phyloP scores from a whole-genome alignment of 2,113 vertebrate genomes.

The Apistogramma diplotaenia region DNA sequence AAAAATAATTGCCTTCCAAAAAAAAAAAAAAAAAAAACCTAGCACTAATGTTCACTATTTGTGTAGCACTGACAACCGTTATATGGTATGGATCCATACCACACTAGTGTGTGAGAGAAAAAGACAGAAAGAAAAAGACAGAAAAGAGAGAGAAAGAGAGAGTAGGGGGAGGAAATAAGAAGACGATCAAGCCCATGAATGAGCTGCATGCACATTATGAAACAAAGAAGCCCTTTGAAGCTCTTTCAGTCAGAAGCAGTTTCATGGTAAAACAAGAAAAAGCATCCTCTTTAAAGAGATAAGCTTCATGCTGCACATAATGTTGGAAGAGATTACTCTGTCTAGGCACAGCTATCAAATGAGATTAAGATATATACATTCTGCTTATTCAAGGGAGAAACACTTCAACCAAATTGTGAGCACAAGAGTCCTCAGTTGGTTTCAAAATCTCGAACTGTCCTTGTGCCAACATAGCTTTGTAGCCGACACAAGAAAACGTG shows the following conservation, averaged over 20 bases:
- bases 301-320: conserved; percentile 78
- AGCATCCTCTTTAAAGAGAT: conserved; percentile 78
- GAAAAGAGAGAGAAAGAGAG: conserved; percentile 36
- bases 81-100: conserved; percentile 40
- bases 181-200: conserved; percentile 74
- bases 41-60: conserved; percentile 68
- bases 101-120: conserved; percentile 8
- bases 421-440: conserved; percentile 40
- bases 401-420: conserved; percentile 56
- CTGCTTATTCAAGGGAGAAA: conserved; percentile 49
- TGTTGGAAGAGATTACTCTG: conserved; percentile 76
- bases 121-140: background rate
- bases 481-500: conserved; percentile 50
- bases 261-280: conserved; percentile 81
- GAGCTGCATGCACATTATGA: conserved; percentile 80
- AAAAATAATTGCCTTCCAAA: conserved; percentile 64
- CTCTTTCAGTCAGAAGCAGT: conserved; percentile 79
- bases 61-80: conserved; percentile 15
- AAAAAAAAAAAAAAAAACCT: conserved; percentile 38
- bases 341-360: conserved; percentile 79
- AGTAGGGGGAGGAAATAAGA: conserved; percentile 58
- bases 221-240: conserved; percentile 82
- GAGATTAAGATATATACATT: conserved; percentile 77
- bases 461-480: conserved; percentile 42
- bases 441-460: conserved; percentile 50